Conservation (phyloP, 2,113 vertebrate genomes). For the Nothocercus nigrocapillus region DNA sequence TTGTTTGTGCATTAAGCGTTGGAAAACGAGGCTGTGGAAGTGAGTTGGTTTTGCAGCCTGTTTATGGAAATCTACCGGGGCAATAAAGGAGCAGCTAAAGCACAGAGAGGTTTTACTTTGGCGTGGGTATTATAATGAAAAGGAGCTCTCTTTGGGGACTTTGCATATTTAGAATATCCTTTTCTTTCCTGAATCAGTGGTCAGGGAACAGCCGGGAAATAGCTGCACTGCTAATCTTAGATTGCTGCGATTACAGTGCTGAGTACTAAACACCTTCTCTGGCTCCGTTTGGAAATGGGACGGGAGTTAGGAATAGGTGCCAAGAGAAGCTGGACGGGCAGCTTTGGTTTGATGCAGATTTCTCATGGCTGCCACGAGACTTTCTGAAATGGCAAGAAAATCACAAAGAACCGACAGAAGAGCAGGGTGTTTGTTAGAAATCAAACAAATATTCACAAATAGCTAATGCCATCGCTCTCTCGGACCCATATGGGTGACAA, state of each 20-base stretch:
- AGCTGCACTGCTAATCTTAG: background rate
- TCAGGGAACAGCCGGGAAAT: background rate
- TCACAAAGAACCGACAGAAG: background rate
- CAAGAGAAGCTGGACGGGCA: background rate
- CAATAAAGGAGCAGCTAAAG: background rate
- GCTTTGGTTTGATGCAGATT: background rate
- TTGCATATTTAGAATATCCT: background rate
- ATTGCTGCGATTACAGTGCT: background rate
- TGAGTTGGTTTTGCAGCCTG: background rate
- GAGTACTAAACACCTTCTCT: background rate
- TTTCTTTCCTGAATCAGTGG: background rate
- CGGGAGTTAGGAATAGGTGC: background rate
- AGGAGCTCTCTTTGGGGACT: background rate
- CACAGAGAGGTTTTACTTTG: background rate
- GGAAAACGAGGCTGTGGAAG: constrained; percentile 4
- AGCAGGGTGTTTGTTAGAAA: background rate
- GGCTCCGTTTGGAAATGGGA: background rate
- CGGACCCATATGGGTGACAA: background rate
- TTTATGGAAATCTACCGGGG: background rate
- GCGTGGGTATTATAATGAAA: background rate
- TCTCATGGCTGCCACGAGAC: background rate
- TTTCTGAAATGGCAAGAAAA: background rate
- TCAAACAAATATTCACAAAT: background rate
- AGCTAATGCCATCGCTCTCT: background rate
- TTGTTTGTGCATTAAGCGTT: background rate